These are phyloP conservation scores for Notodonta dromedarius DNA, from an alignment of 2,888 invertebrate species.

Conservation along the genomic window DNA sequence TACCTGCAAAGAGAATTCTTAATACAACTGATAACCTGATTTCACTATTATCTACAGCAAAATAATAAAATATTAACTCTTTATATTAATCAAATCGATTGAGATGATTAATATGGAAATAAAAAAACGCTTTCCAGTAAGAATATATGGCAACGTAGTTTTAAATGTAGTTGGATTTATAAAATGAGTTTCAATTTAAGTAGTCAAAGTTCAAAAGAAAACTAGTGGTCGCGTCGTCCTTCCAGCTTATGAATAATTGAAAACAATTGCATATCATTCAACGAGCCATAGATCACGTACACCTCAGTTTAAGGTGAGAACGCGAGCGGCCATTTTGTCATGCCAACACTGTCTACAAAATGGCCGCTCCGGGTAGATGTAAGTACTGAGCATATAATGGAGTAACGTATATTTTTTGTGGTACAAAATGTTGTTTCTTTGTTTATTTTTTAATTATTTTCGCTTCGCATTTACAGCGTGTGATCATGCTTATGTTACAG, in stretches of 20 bases:
- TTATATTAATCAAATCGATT: too few species aligned
- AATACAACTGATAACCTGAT: too few species aligned
- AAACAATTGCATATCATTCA: conserved; percentile 44
- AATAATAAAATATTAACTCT: too few species aligned
- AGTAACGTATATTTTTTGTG: conserved; percentile 65
- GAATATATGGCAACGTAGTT: too few species aligned
- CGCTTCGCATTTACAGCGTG: conserved; percentile 82
- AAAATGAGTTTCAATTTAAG: neutral
- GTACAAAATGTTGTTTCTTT: conserved; percentile 75
- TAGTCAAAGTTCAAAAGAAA: neutral
- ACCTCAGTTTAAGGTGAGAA: conserved; percentile 56
- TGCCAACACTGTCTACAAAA: conserved; percentile 53
- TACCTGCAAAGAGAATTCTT: too few species aligned
- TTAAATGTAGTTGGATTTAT: too few species aligned
- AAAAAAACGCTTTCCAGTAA: too few species aligned
- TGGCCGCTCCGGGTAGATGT: conserved; percentile 72
- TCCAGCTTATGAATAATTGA: conserved; percentile 28
- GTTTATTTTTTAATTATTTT: conserved; percentile 58
- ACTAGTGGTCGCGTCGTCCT: conserved; percentile 6
- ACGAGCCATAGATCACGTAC: conserved; percentile 52
- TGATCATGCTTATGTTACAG: conserved; percentile 81
- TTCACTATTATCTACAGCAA: too few species aligned
- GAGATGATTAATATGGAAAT: too few species aligned
- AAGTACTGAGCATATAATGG: conserved; percentile 74
- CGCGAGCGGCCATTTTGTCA: conserved; percentile 72